Evolutionary conservation across 2,113 vertebrate species (phyloP).

Genomic region (Hemiscyllium ocellatum): DNA sequence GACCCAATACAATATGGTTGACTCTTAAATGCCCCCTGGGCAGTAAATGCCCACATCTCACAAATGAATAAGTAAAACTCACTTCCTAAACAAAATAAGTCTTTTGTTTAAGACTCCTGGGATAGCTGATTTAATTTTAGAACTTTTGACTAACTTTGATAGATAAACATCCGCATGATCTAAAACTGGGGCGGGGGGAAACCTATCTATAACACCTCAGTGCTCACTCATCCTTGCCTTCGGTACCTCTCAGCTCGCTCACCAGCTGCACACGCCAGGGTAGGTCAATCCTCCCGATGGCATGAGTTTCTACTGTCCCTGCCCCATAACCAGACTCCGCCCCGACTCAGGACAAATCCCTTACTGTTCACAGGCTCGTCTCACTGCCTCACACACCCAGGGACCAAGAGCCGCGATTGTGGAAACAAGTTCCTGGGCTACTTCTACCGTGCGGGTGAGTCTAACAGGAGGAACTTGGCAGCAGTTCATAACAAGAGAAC

Average conservation of each 20-base stretch:
- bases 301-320: background rate
- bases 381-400: background rate
- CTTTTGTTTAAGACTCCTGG: background rate
- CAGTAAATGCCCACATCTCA: no score
- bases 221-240: no score
- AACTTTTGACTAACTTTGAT: background rate
- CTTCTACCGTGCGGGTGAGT: background rate
- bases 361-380: no score
- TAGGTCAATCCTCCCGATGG: background rate
- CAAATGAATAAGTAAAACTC: background rate
- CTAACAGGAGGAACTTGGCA: background rate
- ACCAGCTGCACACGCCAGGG: background rate
- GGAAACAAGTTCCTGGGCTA: background rate
- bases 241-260: no score
- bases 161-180: background rate
- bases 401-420: background rate
- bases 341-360: background rate
- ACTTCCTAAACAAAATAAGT: background rate
- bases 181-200: background rate
- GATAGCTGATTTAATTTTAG: background rate
- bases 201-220: background rate
- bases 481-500: background rate
- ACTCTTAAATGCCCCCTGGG: no score
- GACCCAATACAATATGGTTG: no score
- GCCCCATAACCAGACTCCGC: background rate